phyloP scores from a whole-genome alignment of 2,113 vertebrate genomes.

The Planiliza haematocheilus region DNA sequence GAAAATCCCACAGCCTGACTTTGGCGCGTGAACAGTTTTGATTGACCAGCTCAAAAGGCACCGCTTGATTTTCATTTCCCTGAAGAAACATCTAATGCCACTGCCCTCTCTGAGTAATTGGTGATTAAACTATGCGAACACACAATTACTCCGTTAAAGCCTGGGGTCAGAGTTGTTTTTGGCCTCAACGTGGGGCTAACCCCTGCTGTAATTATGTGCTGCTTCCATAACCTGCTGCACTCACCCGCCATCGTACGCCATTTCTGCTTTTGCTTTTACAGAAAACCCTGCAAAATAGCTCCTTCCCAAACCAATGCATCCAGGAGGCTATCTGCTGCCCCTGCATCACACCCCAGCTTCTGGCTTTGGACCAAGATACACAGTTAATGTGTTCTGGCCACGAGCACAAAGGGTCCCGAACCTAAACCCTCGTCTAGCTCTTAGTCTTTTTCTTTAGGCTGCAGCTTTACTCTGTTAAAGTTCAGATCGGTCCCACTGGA shows the following conservation, averaged over 20 bases:
- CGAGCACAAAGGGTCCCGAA: background rate
- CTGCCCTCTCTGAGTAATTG: conserved; percentile 19
- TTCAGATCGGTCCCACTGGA: background rate
- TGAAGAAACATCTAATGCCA: conserved; percentile 1
- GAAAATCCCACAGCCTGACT: conserved; percentile 2
- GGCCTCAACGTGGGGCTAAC: conserved; percentile 1
- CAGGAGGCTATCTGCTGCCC: background rate
- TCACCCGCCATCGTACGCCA: background rate
- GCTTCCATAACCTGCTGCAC: background rate
- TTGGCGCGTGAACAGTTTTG: accelerated
- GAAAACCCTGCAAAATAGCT: background rate
- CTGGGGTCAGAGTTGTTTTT: conserved; percentile 4
- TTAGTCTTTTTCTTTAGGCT: conserved; percentile 12
- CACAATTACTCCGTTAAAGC: conserved; percentile 19
- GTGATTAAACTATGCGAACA: conserved; percentile 40
- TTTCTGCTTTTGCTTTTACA: background rate
- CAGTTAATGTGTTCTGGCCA: background rate
- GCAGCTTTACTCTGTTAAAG: conserved; percentile 16
- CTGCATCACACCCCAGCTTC: background rate
- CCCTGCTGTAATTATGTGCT: background rate
- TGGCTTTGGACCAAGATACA: background rate
- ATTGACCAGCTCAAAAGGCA: background rate
- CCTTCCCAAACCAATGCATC: background rate
- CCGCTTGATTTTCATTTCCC: background rate
- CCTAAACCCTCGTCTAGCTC: background rate